Evolutionary conservation across 37 sponge, comb jelly and placozoan genomes (phyloP), one percentile per base, ranked within the genome.

Genomic region (Eunapius fragilis): DNA sequence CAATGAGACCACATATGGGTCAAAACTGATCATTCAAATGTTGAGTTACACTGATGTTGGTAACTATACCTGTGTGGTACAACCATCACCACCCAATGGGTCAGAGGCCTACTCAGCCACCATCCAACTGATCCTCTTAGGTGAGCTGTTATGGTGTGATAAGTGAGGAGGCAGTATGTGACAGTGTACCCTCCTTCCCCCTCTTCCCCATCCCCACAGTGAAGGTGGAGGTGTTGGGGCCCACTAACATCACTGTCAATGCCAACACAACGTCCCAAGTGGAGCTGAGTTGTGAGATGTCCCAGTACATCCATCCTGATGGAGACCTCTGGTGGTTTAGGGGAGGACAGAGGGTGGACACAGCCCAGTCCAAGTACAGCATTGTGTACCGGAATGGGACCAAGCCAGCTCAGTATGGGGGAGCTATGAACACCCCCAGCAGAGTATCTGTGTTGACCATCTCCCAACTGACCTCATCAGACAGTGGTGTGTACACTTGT

Each of bases 1-100:
- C 58, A 58, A 58, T 58, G 58, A 58, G 19, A 58, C 58, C 58
- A 58, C 58, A 17, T 58, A 58, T 32, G 58, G 37, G 48, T 31
- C 84, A 25, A 12, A 2, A 41, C 74, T 83, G 45, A 7, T 72
- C 23, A 73, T 83, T 45, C 72, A 74, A 36, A 12, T 36, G 26
- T 32, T 73, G 30, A 41, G 36, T 25, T 83, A 83, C 84, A 37
- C 36, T 71, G 84, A 83, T 47, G 58, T 58, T 74, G 84, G 84
- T 5, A 31, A 25, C 23, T 83, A 83, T 48, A 74, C 58, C 25
- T 83, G 84, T 83, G 31, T 58, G 58, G 14, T 58, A 58, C 58
- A 58, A 19, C 58, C 58, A 58, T 58, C 58, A 4, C 58, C 58
- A 58, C 19, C 58, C 58, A 58, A 58, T 58, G 58, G 58, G 58